phyloP scores from a whole-genome alignment of 2,888 invertebrate genomes.

The Parnassius apollo region DNA sequence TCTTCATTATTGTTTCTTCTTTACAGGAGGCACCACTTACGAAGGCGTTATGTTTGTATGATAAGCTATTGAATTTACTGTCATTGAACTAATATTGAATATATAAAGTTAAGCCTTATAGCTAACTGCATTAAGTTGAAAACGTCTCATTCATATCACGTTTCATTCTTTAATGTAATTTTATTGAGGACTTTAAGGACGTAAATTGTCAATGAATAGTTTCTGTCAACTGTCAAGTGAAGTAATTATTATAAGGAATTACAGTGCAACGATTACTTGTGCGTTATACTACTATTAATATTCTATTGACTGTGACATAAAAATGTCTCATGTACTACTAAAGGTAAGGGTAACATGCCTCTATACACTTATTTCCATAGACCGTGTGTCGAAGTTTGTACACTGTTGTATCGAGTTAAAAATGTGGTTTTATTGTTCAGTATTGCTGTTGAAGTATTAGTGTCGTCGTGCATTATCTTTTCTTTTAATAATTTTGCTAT shows the following conservation, averaged over 20 bases:
- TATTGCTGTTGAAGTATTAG: too few relatives aligned
- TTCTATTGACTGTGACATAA: neutral
- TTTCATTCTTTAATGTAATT: constrained; percentile 19
- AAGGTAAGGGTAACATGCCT: too few relatives aligned
- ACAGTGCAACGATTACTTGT: constrained; percentile 11
- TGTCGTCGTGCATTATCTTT: too few relatives aligned
- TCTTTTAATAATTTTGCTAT: too few relatives aligned
- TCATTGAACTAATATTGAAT: constrained; percentile 30
- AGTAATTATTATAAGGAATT: constrained; percentile 38
- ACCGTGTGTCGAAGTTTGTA: too few relatives aligned
- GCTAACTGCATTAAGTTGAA: neutral
- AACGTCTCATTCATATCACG: constrained; percentile 24
- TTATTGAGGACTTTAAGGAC: constrained; percentile 30
- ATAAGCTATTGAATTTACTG: constrained; percentile 46
- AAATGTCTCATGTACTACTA: too few relatives aligned
- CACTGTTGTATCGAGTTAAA: too few relatives aligned
- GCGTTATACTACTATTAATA: neutral
- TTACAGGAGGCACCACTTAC: constrained; percentile 51
- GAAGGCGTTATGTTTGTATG: constrained; percentile 75
- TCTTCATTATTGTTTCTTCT: constrained; percentile 69
- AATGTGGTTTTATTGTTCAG: too few relatives aligned
- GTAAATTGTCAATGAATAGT: constrained; percentile 70
- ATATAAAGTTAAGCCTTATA: constrained; percentile 19
- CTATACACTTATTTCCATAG: too few relatives aligned
- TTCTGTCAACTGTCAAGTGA: constrained; percentile 71